Evolutionary conservation across 2,797 vertebrate genomes (phyloP), one percentile per base, ranked within the genome.

Genomic region (Enteromius argenteus): DNA sequence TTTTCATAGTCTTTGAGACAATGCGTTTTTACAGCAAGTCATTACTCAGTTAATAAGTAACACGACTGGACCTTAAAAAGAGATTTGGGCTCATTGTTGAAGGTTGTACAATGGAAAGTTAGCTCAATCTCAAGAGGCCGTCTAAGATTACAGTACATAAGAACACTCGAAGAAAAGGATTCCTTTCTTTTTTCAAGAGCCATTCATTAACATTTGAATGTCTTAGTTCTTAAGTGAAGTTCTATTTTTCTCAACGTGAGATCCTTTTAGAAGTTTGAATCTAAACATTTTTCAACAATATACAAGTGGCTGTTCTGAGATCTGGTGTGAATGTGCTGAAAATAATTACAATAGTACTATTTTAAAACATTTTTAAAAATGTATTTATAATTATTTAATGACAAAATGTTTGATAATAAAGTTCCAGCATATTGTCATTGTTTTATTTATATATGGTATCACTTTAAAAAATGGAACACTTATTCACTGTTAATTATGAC

Each of bases 41-140:
- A 84, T 82, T 83, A 72, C 49, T 53, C 71, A 42, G 86, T 85
- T 90, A 88, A 88, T 90, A 60, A 86, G 74, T 87, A 73, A 90
- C 87, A 87, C 62, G 51, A 79, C 78, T 76, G 77, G 87, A 79
- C 77, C 77, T 83, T 81, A 62, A 72, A 82, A 87, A 60, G 49
- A 51, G 74, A 81, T 84, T 83, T 86, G 37, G 84, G 11, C 73
- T 87, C 84, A 87, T 85, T 88, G 85, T 87, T 75, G 21, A 46
- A 72, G 9, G 32, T 32, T 72, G 76, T 44, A 87, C 85, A 80
- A 80, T 79, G 35, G 68, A 81, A 81, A 73, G 79, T 78, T 82
- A 49, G 62, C 56, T 79, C 27, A 81, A 73, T 62, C 56, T 84
- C 56, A 83, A 88, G 84, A 82, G 84, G 66, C 72, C 83, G 72